Percentiles rank a stretch among this genome's conserved stretches.
Conservation (phyloP, 2,797 vertebrate species). For the Danio albolineatus region DNA sequence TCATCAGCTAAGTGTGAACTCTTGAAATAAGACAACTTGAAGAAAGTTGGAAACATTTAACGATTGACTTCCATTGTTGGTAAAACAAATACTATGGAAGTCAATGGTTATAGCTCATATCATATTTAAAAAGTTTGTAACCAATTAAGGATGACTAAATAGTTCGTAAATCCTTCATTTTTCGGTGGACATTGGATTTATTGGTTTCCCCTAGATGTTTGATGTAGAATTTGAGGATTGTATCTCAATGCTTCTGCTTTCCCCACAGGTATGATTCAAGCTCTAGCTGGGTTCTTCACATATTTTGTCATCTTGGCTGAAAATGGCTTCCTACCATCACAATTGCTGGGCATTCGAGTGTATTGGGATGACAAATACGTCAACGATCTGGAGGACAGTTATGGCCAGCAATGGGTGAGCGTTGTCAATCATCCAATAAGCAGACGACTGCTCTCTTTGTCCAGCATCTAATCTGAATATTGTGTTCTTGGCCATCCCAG, state of each 20-base stretch:
- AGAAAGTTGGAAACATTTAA: too few relatives aligned
- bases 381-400: slow-evolving; percentile 89
- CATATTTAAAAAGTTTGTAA: too few relatives aligned
- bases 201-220: background rate
- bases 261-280: slow-evolving; percentile 88
- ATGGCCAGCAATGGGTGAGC: slow-evolving; percentile 91
- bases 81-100: too few relatives aligned
- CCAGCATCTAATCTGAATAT: background rate
- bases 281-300: slow-evolving; percentile 89
- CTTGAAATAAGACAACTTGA: too few relatives aligned
- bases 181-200: too few relatives aligned
- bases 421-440: background rate
- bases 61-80: too few relatives aligned
- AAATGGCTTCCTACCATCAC: slow-evolving; percentile 84
- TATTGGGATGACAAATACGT: slow-evolving; percentile 85
- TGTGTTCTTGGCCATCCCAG: slow-evolving; percentile 65
- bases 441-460: rapidly evolving
- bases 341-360: slow-evolving; percentile 82
- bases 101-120: too few relatives aligned
- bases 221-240: background rate
- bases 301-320: slow-evolving; percentile 91
- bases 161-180: too few relatives aligned
- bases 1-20: too few relatives aligned
- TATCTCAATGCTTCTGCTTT: background rate
- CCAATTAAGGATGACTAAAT: too few relatives aligned